Percentiles rank a stretch among this genome's conserved stretches.
phyloP scores from a whole-genome alignment of 2,797 vertebrate species.

The Siniperca scherzeri region DNA sequence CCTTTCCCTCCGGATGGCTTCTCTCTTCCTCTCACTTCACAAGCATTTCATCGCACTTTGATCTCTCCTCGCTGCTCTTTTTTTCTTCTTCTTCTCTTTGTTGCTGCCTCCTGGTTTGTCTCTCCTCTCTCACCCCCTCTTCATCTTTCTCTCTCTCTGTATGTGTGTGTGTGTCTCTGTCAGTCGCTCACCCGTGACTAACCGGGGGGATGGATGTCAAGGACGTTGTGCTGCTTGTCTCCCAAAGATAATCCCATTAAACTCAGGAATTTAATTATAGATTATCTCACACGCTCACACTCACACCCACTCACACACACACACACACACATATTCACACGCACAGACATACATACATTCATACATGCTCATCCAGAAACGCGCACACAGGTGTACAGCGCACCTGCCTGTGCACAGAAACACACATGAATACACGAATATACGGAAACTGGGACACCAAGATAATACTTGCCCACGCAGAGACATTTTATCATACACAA shows the following conservation, averaged over 20 bases:
- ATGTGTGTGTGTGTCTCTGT: slow-evolving; percentile 34
- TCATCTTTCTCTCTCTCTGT: slow-evolving; percentile 2
- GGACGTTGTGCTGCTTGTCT: slow-evolving; percentile 73
- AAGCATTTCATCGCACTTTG: slow-evolving; percentile 37
- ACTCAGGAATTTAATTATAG: slow-evolving; percentile 79
- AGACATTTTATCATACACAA: slow-evolving; percentile 3
- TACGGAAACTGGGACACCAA: not conserved
- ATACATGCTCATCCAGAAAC: not conserved
- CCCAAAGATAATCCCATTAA: slow-evolving; percentile 80
- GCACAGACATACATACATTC: slow-evolving; percentile 7
- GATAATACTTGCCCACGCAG: slow-evolving; percentile 2
- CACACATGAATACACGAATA: slow-evolving; percentile 2
- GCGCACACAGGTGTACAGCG: slow-evolving; percentile 16
- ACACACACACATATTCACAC: not conserved
- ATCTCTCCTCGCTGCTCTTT: slow-evolving; percentile 16
- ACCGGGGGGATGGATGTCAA: slow-evolving; percentile 69
- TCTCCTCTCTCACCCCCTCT: not conserved
- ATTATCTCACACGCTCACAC: slow-evolving; percentile 68
- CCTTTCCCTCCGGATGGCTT: slow-evolving; percentile 19
- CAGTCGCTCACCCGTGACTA: slow-evolving; percentile 48
- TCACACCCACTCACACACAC: slow-evolving; percentile 7
- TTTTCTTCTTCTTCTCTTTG: slow-evolving; percentile 15
- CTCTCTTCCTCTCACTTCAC: slow-evolving; percentile 36
- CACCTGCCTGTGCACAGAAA: slow-evolving; percentile 31
- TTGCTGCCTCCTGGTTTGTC: slow-evolving; percentile 14